Conservation (phyloP, 2,797 vertebrate species). For the Scyliorhinus canicula region DNA sequence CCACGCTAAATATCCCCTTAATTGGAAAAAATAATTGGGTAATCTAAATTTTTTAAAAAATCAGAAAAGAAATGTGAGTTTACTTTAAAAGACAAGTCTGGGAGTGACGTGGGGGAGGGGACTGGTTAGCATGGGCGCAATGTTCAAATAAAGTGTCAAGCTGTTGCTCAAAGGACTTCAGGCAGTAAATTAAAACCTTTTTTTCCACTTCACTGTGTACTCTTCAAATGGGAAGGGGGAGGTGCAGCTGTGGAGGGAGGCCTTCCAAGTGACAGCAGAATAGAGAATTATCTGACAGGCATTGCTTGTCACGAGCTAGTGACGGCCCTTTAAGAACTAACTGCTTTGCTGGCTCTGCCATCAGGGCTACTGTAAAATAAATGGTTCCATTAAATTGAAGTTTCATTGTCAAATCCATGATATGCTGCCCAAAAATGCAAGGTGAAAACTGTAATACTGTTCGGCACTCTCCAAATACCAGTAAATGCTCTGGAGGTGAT, state of each 20-base stretch:
- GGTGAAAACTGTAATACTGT: too few species aligned
- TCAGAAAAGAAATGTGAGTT: too few species aligned
- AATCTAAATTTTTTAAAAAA: too few species aligned
- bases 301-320: background rate
- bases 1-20: too few species aligned
- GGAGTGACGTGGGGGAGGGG: background rate
- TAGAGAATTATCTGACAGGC: background rate
- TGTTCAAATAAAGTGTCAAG: background rate
- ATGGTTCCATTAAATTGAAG: background rate
- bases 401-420: background rate
- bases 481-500: background rate
- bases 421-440: background rate
- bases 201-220: background rate
- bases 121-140: background rate
- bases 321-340: background rate
- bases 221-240: background rate
- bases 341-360: background rate
- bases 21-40: too few species aligned
- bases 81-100: background rate
- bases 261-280: background rate
- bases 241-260: background rate
- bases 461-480: background rate
- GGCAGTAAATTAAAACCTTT: background rate
- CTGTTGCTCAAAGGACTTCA: background rate
- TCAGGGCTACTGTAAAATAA: background rate